These are phyloP conservation scores for Aix galericulata DNA, from an alignment of 2,113 vertebrate genomes.

Conservation along the genomic window DNA sequence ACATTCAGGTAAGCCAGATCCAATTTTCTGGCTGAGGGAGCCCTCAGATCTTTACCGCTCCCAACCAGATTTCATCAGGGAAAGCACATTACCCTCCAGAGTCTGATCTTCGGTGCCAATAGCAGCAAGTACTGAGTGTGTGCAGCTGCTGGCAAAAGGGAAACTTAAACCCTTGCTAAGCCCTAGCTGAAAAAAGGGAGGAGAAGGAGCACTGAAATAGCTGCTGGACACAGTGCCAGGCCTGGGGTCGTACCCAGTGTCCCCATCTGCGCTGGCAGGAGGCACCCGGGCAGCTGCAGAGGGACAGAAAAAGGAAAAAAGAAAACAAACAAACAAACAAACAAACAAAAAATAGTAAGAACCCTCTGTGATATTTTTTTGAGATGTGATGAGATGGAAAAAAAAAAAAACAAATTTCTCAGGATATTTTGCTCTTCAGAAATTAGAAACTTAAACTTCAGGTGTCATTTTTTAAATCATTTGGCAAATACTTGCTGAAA, in stretches of 20 bases:
- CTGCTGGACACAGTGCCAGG: background rate
- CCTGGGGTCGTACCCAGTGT: background rate
- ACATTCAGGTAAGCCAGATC: background rate
- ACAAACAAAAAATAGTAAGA: background rate
- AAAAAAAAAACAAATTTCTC: background rate
- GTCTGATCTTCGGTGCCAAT: background rate
- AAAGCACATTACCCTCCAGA: background rate
- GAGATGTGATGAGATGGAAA: background rate
- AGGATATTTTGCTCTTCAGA: background rate
- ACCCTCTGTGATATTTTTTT: background rate
- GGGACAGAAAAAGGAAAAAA: background rate
- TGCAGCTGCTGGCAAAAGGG: background rate
- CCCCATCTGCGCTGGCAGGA: background rate
- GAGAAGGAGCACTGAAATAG: background rate
- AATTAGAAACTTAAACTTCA: background rate
- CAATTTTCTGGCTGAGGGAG: constrained; percentile 3
- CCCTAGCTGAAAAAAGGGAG: background rate
- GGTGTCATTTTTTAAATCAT: background rate
- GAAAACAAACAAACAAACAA: background rate
- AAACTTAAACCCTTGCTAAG: background rate
- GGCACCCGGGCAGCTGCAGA: accelerated
- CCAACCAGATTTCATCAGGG: background rate
- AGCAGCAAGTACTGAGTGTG: background rate
- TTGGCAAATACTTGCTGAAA: background rate
- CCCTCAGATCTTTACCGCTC: background rate